Base-by-base conservation (phyloP, 2,113 vertebrate genomes). In the Macquaria ambigua region DNA sequence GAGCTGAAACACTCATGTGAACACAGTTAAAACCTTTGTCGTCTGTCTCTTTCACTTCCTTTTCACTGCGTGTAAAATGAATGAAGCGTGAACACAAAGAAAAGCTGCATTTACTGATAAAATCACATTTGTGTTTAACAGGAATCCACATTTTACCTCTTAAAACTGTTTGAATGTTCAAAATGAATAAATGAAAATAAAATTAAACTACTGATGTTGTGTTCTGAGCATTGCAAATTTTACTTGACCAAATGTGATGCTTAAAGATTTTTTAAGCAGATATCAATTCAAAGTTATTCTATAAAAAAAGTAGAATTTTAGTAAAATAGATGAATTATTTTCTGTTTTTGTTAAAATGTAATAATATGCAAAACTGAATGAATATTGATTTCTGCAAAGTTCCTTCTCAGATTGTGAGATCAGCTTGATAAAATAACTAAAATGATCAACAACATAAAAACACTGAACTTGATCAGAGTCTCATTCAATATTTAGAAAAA, bases 11-110 rank as follows among this genome's bases (percentile, higher is more conserved):
- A 52, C 39, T 69, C 20, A 11, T 11, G 46, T 58, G 34, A 64
- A 48, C 4, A 34, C 69, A 71, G 50, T 70, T 53, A 2, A 67
- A 43, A 62, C 23, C 20, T 31, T 41, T 80, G 16, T 53, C 85
- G 72, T 87, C 75, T 85, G 85, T 85, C 23, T 50, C 66, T 77
- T 87, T 90, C 82, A 83, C 37, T 39, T 39, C 37, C 37, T 39
- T 3, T 39, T 39, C 37, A 39, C 37, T 7, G 6, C 37, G 31
- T 64, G 34, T 21, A 11, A 64, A 64, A 39, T 11, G 8, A 43
- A 9, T 11, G 43, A 43, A 43, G 8, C 6, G 37, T 39, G 37
- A 43, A 43, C 52, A 56, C 18, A 50, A 53, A 39, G 53, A n/a
- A 10, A 25, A 77, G 46, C 78, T 68, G 74, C 28, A 28, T 55